phyloP scores from a whole-genome alignment of 92 coral and sea anemone genomes.

The Phymanthus crucifer region DNA sequence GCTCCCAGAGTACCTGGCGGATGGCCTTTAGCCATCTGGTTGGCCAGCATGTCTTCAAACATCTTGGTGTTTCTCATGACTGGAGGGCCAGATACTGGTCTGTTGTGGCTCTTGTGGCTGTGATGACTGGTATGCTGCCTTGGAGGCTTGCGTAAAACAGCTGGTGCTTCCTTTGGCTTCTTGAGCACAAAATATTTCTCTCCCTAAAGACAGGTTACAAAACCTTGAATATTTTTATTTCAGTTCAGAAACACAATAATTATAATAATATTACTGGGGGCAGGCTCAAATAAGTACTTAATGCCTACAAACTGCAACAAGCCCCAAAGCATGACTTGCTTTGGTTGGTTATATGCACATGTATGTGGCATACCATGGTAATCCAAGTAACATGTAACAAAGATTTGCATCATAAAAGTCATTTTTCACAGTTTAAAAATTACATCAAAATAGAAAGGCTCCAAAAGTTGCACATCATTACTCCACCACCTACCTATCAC shows the following conservation, averaged over 20 bases:
- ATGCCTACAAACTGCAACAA: too few species aligned
- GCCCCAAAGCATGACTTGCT: too few species aligned
- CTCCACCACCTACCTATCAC: too few species aligned
- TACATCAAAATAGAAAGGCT: too few species aligned
- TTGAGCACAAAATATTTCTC: slow-evolving; percentile 98
- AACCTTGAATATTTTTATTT: neutral
- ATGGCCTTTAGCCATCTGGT: slow-evolving; percentile 27
- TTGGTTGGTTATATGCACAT: too few species aligned
- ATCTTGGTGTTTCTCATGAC: slow-evolving; percentile 62
- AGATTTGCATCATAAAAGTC: too few species aligned
- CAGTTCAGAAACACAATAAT: neutral
- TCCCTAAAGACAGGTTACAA: slow-evolving; percentile 48
- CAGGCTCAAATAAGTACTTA: too few species aligned
- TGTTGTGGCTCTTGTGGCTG: slow-evolving; percentile 44
- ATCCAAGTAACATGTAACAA: too few species aligned
- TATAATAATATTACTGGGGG: too few species aligned
- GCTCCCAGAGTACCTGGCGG: slow-evolving; percentile 19
- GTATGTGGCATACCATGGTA: too few species aligned
- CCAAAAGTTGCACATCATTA: too few species aligned
- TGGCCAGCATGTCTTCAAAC: slow-evolving; percentile 64
- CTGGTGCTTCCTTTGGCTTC: slow-evolving; percentile 89
- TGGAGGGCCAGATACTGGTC: slow-evolving; percentile 84
- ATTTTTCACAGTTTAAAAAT: too few species aligned
- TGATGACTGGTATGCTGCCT: slow-evolving; percentile 43
- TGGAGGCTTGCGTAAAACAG: slow-evolving; percentile 83